Percentiles rank a stretch among this genome's conserved stretches.
Conservation (phyloP, 2,797 vertebrate genomes). For the Artibeus lituratus region DNA sequence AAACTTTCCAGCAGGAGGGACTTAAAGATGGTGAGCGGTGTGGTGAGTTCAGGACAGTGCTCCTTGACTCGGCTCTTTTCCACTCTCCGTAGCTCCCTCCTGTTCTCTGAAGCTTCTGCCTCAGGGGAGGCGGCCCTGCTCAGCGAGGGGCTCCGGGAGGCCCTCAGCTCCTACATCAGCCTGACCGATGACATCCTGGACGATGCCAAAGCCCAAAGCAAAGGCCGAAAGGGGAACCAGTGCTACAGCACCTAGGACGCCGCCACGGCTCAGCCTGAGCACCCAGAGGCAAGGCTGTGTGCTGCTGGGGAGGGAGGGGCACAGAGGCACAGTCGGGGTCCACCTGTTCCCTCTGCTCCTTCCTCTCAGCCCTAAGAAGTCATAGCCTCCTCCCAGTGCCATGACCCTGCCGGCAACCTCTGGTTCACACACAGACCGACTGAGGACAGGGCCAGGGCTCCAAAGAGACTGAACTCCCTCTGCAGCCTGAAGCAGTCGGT, state of each 20-base stretch:
- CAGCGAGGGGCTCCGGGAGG: constrained; percentile 90
- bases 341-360: not conserved
- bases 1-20: not conserved
- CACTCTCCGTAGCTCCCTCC: constrained; percentile 81
- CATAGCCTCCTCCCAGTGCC: not conserved
- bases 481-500: not conserved
- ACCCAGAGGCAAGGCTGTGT: not conserved
- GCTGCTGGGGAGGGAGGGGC: not conserved
- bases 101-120: constrained; percentile 78
- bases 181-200: constrained; percentile 79
- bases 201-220: not conserved
- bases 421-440: not conserved
- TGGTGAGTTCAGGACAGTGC: not conserved
- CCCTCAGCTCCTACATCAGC: constrained; percentile 89
- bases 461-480: not conserved
- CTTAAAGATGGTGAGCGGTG: not conserved
- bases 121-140: constrained; percentile 81
- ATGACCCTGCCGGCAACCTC: not conserved
- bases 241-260: not conserved
- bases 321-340: not conserved
- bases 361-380: not conserved
- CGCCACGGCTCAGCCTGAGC: not conserved
- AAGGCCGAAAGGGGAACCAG: constrained; percentile 11
- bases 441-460: not conserved
- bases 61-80: not conserved